A percentile compares a stretch with the other conserved stretches of the same genome.
Conservation (phyloP, 2,888 invertebrate genomes). For the Erpobdella octoculata region DNA sequence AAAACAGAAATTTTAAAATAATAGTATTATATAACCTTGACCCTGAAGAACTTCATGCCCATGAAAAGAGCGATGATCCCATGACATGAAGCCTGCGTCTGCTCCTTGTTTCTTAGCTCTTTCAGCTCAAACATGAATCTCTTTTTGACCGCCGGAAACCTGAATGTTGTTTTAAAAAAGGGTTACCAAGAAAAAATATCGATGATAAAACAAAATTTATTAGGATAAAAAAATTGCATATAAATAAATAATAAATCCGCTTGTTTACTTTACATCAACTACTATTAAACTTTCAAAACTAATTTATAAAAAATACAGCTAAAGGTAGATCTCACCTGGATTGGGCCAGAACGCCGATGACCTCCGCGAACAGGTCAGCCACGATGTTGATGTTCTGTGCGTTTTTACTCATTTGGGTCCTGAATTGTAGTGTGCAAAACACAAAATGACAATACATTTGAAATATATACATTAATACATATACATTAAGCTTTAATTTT, state of each 20-base stretch:
- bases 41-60: slow-evolving; percentile 97
- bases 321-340: slow-evolving; percentile 65
- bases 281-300: not conserved
- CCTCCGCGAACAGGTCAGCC: slow-evolving; percentile 95
- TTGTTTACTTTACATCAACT: too few relatives aligned
- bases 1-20: too few relatives aligned
- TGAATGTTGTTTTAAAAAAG: slow-evolving; percentile 54
- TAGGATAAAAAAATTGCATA: not conserved
- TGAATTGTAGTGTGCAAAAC: slow-evolving; percentile 48
- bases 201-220: not conserved
- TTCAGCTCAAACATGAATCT: slow-evolving; percentile 85
- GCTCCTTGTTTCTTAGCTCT: slow-evolving; percentile 71
- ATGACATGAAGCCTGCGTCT: slow-evolving; percentile 68
- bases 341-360: slow-evolving; percentile 86
- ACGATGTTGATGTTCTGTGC: slow-evolving; percentile 86
- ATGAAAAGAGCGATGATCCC: slow-evolving; percentile 91
- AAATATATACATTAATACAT: not conserved
- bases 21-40: too few relatives aligned
- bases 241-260: too few relatives aligned
- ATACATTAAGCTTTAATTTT: too few relatives aligned
- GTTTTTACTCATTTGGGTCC: slow-evolving; percentile 82
- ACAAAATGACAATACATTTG: not conserved
- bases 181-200: not conserved
- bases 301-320: too few relatives aligned
- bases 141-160: slow-evolving; percentile 83